A percentile compares a stretch with the other conserved stretches of the same genome.
Evolutionary conservation across 2,797 vertebrate species (phyloP).

Genomic region (Chaetodon trifasciatus): DNA sequence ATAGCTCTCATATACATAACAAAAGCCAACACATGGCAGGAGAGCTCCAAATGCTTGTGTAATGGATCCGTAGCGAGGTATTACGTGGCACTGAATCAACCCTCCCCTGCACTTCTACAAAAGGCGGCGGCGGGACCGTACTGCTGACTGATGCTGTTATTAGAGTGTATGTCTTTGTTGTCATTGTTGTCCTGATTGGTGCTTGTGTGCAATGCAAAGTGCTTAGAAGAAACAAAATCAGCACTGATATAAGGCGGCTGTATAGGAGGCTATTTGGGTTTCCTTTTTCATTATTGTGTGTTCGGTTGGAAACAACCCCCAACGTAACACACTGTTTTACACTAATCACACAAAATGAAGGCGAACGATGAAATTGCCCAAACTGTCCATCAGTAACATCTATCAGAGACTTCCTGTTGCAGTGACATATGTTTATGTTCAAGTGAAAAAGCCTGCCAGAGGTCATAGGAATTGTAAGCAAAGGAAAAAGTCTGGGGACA

Average conservation of each 20-base stretch:
- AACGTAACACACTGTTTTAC: background rate
- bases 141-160: conserved; percentile 43
- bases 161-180: conserved; percentile 31
- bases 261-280: background rate
- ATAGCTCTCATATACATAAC: conserved; percentile 69
- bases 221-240: conserved; percentile 20
- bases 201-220: conserved; percentile 19
- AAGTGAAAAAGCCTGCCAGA: background rate
- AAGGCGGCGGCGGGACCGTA: conserved; percentile 6
- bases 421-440: background rate
- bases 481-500: background rate
- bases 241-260: background rate
- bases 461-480: background rate
- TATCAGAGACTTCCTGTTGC: too few species aligned
- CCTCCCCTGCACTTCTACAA: conserved; percentile 34
- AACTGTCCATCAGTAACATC: background rate
- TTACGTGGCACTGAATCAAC: conserved; percentile 39
- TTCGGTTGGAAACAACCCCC: background rate
- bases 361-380: background rate
- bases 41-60: conserved; percentile 42
- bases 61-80: conserved; percentile 48
- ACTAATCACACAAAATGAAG: background rate
- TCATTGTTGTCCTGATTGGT: conserved; percentile 35
- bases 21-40: conserved; percentile 46
- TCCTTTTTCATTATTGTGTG: background rate